Evolutionary conservation across 2,888 invertebrate genomes (phyloP).

Genomic region (Maniola hyperantus): DNA sequence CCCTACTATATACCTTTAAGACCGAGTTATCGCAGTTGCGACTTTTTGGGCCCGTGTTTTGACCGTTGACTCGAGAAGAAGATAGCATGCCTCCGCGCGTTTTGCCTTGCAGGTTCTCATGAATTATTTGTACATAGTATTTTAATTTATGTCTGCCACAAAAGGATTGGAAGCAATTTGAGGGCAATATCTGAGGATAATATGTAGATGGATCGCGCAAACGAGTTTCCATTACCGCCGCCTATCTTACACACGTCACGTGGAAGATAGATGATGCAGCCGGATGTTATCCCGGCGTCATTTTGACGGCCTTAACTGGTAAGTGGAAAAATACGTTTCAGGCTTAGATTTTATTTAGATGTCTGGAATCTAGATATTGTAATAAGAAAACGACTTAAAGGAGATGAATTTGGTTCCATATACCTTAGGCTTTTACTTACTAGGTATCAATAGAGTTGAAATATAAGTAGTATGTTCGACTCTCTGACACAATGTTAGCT

Average conservation of each 20-base stretch:
- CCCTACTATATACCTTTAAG: too few relatives aligned
- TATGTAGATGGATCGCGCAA: slow-evolving; percentile 45
- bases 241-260: slow-evolving; percentile 34
- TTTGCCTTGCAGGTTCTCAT: background rate
- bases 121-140: background rate
- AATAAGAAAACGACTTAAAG: too few relatives aligned
- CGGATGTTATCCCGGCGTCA: slow-evolving; percentile 60
- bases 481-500: too few relatives aligned
- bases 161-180: slow-evolving; percentile 33
- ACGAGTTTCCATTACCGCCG: slow-evolving; percentile 46
- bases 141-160: slow-evolving; percentile 7
- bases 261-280: slow-evolving; percentile 69
- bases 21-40: too few relatives aligned
- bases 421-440: too few relatives aligned
- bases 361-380: background rate
- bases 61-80: too few relatives aligned
- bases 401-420: too few relatives aligned
- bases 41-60: too few relatives aligned
- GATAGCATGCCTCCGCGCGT: too few relatives aligned
- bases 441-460: too few relatives aligned
- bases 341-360: slow-evolving; percentile 1
- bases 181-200: slow-evolving; percentile 31
- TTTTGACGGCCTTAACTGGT: slow-evolving; percentile 47
- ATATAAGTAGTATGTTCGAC: too few relatives aligned
- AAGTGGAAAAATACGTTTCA: slow-evolving; percentile 22